Percentiles rank a stretch among this genome's conserved stretches.
Conservation (phyloP, 2,888 invertebrate species). For the Drosophila tripunctata region DNA sequence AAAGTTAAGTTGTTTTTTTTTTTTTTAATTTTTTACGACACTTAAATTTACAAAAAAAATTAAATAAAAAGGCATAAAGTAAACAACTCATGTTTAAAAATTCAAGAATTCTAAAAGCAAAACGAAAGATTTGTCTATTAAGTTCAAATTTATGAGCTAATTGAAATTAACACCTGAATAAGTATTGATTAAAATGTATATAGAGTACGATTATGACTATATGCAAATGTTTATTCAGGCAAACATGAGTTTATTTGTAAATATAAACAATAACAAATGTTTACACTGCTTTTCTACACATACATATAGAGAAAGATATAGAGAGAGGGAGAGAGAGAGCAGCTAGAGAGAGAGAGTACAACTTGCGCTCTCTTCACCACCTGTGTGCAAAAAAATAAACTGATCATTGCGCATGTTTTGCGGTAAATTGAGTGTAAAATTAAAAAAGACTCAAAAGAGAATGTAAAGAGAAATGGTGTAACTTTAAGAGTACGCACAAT, state of each 20-base stretch:
- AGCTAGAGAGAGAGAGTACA: slow-evolving; percentile 19
- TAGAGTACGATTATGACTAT: slow-evolving; percentile 3
- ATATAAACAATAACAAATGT: slow-evolving; percentile 74
- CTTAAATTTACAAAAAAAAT: too few species aligned
- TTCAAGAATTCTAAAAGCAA: background rate
- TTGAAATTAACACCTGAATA: slow-evolving; percentile 11
- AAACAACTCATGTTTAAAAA: background rate
- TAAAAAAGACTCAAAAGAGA: slow-evolving; percentile 27
- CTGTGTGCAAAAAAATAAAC: slow-evolving; percentile 32
- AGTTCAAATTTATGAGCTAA: slow-evolving; percentile 36
- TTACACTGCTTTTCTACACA: slow-evolving; percentile 32
- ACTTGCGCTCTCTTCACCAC: slow-evolving; percentile 1
- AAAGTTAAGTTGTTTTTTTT: slow-evolving; percentile 14
- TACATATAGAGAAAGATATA: slow-evolving; percentile 1
- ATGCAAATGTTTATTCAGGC: slow-evolving; percentile 33
- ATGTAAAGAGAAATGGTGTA: background rate
- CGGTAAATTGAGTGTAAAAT: slow-evolving; percentile 24
- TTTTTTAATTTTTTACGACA: too few species aligned
- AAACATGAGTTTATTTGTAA: slow-evolving; percentile 58
- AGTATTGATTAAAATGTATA: slow-evolving; percentile 1
- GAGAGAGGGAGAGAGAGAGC: slow-evolving; percentile 13
- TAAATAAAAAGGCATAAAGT: background rate
- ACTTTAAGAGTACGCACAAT: slow-evolving; percentile 16
- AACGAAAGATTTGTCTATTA: background rate
- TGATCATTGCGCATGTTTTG: slow-evolving; percentile 72